Conservation (phyloP, 2,888 invertebrate species). For the Eupithecia subfuscata region DNA sequence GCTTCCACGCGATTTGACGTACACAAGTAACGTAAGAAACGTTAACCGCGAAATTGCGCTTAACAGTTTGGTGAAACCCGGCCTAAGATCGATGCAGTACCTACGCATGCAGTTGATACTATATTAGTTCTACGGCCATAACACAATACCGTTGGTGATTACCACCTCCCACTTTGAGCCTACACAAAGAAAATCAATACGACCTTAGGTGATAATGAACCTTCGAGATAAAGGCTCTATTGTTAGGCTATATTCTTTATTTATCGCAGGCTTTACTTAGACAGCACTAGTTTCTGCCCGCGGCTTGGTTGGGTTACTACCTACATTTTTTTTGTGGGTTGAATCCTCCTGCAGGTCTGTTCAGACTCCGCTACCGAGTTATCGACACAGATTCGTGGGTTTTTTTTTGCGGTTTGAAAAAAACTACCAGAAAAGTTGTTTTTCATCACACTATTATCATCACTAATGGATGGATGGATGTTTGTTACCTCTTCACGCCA, state of each 20-base stretch:
- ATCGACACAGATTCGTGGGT: no score
- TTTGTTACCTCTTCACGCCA: no score
- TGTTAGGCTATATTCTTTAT: background rate
- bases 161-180: background rate
- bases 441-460: no score
- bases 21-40: background rate
- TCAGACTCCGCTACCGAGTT: no score
- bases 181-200: conserved; percentile 1
- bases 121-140: background rate
- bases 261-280: background rate
- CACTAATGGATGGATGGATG: no score
- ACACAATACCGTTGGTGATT: background rate
- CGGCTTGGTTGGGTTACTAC: background rate
- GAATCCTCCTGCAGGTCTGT: no score
- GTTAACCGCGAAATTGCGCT: background rate
- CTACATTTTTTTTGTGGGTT: no score
- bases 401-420: no score
- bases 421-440: no score
- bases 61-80: background rate
- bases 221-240: background rate
- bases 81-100: background rate
- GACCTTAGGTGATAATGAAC: background rate
- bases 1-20: background rate
- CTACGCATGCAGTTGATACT: background rate
- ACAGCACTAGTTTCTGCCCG: no score